These are phyloP conservation scores for Xestia rhomboidea DNA, from an alignment of 2,888 invertebrate species.

Conservation along the genomic window DNA sequence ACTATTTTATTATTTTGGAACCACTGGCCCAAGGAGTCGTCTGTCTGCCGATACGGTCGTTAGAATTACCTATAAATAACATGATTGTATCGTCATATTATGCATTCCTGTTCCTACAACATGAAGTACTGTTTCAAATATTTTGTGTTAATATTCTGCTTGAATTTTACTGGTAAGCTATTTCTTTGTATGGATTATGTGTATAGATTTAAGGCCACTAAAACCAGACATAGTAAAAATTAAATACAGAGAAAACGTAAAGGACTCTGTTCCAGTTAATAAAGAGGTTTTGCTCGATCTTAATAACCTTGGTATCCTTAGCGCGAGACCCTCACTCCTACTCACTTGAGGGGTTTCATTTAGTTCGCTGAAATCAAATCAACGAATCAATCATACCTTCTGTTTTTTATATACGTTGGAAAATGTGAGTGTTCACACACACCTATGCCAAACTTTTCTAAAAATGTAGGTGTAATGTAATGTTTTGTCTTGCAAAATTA, in stretches of 20 bases:
- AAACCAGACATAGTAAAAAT: too few species aligned
- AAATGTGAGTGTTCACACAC: too few species aligned
- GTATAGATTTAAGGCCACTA: neutral
- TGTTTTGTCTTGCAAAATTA: too few species aligned
- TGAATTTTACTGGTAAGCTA: conserved; percentile 28
- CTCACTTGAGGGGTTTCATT: neutral
- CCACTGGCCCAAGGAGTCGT: neutral
- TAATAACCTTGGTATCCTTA: neutral
- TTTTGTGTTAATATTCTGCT: conserved; percentile 11
- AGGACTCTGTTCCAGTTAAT: neutral
- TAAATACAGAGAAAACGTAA: neutral
- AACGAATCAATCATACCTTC: too few species aligned
- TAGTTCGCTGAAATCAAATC: neutral
- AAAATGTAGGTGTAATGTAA: neutral
- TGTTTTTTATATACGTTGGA: too few species aligned
- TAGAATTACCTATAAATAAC: neutral
- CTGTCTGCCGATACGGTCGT: neutral
- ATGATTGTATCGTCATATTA: neutral
- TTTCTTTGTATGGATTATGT: neutral
- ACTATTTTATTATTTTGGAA: neutral
- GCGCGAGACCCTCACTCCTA: neutral
- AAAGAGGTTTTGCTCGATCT: neutral
- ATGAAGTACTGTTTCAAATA: conserved; percentile 35
- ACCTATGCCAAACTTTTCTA: neutral
- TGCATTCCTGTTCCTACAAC: neutral